Conservation (phyloP, 2,113 vertebrate species). For the Litocranius walleri region DNA sequence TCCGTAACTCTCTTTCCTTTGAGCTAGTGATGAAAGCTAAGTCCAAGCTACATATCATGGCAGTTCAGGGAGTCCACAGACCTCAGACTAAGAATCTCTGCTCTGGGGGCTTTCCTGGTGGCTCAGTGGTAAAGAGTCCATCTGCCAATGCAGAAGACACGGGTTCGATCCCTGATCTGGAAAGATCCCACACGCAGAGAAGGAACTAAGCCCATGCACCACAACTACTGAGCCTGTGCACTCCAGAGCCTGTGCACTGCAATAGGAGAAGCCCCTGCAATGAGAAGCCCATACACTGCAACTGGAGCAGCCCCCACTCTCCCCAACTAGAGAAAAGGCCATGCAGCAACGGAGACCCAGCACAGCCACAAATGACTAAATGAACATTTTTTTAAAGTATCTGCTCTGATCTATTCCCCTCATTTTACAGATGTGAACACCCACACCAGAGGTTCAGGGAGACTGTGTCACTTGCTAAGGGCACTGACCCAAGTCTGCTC, state of each 20-base stretch:
- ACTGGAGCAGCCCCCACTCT: background rate
- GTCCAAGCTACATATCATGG: background rate
- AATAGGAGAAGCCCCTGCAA: background rate
- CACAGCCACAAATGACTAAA: background rate
- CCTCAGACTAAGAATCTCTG: background rate
- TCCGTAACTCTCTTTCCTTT: background rate
- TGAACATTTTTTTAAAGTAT: background rate
- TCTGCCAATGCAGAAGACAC: background rate
- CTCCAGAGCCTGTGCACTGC: background rate
- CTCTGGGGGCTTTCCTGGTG: background rate
- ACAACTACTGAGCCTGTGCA: background rate
- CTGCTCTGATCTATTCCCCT: background rate
- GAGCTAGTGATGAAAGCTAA: slow-evolving; percentile 21
- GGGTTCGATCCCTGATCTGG: background rate
- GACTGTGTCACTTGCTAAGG: background rate
- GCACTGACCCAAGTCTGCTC: background rate
- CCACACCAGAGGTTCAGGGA: background rate
- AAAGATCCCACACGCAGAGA: background rate
- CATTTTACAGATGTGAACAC: background rate
- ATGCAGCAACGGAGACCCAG: background rate
- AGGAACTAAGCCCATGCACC: background rate
- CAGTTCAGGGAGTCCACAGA: background rate
- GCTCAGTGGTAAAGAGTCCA: background rate
- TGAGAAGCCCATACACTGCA: background rate
- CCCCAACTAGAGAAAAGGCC: background rate